phyloP scores from a whole-genome alignment of 2,113 vertebrate species.

The Chinchilla lanigera region DNA sequence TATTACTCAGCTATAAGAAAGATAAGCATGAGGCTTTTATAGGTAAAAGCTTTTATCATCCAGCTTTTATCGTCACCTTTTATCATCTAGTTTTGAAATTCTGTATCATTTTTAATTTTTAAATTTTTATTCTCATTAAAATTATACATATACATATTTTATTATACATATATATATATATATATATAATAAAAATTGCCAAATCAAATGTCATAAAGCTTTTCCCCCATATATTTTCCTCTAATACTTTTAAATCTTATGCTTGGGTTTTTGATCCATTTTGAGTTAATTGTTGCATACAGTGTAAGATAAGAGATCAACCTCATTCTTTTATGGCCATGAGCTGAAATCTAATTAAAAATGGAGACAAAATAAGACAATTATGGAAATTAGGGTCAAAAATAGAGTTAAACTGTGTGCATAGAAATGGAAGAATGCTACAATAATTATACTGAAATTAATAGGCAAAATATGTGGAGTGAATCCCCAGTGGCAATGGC shows the following conservation, averaged over 20 bases:
- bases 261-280: not conserved
- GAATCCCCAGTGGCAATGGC: not conserved
- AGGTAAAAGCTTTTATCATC: too few relatives aligned
- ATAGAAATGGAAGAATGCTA: not conserved
- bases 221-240: not conserved
- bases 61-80: too few relatives aligned
- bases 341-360: not conserved
- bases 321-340: not conserved
- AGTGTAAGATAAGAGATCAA: not conserved
- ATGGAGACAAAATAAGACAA: not conserved
- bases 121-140: too few relatives aligned
- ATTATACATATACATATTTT: too few relatives aligned
- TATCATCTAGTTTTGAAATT: too few relatives aligned
- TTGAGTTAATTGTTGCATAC: not conserved
- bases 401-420: not conserved
- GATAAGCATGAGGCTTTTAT: too few relatives aligned
- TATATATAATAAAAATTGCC: too few relatives aligned
- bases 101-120: too few relatives aligned
- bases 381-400: not conserved
- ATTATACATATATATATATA: too few relatives aligned
- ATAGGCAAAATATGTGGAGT: not conserved
- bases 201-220: not conserved
- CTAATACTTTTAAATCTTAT: not conserved
- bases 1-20: too few relatives aligned
- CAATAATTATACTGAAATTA: not conserved